Evolutionary conservation across 2,888 invertebrate species (phyloP).

Genomic region (Sceliomorpha sp.): DNA sequence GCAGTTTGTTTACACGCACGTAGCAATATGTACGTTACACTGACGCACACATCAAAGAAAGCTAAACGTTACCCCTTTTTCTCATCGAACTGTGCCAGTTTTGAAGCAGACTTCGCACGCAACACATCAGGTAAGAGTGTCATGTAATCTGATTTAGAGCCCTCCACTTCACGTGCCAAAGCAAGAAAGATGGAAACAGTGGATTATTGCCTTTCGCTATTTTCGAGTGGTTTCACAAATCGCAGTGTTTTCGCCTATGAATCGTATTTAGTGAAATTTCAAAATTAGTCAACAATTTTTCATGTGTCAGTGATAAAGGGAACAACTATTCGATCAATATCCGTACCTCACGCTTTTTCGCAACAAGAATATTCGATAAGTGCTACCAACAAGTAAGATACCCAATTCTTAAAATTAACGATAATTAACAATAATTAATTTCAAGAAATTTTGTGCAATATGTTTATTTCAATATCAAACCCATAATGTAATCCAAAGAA

Average conservation of each 20-base stretch:
- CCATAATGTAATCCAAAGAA: too few species aligned
- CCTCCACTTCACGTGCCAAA: conserved; percentile 48
- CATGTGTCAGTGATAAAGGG: too few species aligned
- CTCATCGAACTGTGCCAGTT: conserved; percentile 72
- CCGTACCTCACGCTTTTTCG: too few species aligned
- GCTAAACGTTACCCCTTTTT: conserved; percentile 59
- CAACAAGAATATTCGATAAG: too few species aligned
- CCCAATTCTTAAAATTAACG: too few species aligned
- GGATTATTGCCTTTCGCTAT: conserved; percentile 37
- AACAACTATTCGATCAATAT: too few species aligned
- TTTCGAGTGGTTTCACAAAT: conserved; percentile 10
- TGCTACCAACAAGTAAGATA: too few species aligned
- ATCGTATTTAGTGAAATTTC: too few species aligned
- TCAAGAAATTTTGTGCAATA: too few species aligned
- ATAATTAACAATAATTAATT: too few species aligned
- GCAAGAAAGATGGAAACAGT: conserved; percentile 43
- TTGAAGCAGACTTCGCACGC: conserved; percentile 75
- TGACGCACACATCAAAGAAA: conserved; percentile 42
- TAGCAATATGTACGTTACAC: conserved; percentile 7
- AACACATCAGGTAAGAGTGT: conserved; percentile 67
- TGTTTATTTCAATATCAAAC: too few species aligned
- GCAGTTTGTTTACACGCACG: conserved; percentile 2
- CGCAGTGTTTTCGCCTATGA: not conserved
- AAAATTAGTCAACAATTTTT: too few species aligned
- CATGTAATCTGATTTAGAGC: conserved; percentile 67